A percentile compares a stretch with the other conserved stretches of the same genome.
phyloP scores from a whole-genome alignment of 2,797 vertebrate species.

The Tapirus indicus region DNA sequence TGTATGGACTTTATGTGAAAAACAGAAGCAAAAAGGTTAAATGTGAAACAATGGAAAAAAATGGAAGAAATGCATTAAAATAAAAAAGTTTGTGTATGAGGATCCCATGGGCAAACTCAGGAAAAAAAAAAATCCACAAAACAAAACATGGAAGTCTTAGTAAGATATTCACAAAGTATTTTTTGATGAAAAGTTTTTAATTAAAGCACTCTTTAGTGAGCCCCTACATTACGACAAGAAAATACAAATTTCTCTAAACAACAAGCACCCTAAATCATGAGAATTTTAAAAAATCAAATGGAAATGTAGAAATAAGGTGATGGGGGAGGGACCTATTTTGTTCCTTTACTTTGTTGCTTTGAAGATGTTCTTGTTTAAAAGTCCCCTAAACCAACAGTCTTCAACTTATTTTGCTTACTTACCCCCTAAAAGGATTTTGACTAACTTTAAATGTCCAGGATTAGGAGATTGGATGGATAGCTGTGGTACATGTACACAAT shows the following conservation, averaged over 20 bases:
- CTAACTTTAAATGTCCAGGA: background rate
- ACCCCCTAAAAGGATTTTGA: background rate
- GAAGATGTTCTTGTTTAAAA: too few relatives aligned
- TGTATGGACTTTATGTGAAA: background rate
- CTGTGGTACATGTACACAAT: too few relatives aligned
- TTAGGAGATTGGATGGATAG: background rate
- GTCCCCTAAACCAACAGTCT: too few relatives aligned
- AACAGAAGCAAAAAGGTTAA: background rate
- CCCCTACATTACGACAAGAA: background rate
- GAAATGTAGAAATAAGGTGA: background rate
- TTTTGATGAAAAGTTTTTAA: background rate
- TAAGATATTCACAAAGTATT: background rate
- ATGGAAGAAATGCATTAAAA: background rate
- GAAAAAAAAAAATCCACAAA: background rate
- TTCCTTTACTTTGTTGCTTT: background rate
- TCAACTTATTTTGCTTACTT: background rate
- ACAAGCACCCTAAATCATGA: background rate
- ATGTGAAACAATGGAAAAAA: background rate
- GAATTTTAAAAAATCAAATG: background rate
- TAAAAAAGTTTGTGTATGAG: background rate
- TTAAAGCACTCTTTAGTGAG: background rate
- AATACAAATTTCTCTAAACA: background rate
- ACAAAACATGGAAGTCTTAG: background rate
- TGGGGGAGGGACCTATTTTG: background rate
- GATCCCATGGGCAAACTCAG: background rate